Evolutionary conservation across 2,113 vertebrate species (phyloP), one percentile per base, ranked within the genome.

Genomic region (Petaurus breviceps): DNA sequence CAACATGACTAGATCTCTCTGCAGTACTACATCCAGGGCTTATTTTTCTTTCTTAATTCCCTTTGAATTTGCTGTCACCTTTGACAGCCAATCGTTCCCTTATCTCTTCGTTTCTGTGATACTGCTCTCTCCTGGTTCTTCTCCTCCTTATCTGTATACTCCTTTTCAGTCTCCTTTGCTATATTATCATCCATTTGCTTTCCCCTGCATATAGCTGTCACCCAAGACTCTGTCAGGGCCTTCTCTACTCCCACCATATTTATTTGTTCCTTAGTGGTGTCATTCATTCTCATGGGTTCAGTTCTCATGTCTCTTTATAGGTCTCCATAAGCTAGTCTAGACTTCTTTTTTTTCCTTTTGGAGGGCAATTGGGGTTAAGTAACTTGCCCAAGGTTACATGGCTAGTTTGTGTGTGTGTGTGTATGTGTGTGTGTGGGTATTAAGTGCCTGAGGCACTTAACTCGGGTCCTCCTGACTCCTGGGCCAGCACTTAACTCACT

Each of bases 141-240:
- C 16, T 84, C 37, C 16, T 84, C 14, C 68, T 16, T 22, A 8
- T 22, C 37, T 43, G n/a, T 43, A 22, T 43, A 43, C 19, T 22
- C 26, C 68, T 84, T 84, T 84, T 84, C 68, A 84, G 37, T 43
- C 37, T 84, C 0, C n/a, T 43, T 84, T 84, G 16, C n/a, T 43
- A 9, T 22, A 43, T 90, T 91, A 14, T 7, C 55, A 90, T 24
- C 0, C 28, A n/a, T 31, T 61, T 51, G 24, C 8, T n/a, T 84
- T 84, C 14, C 68, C n/a, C n/a, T 22, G 16, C 43, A 84, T 37
- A 84, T 22, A 5, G 6, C 55, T 11, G 5, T 89, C 28, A 84
- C 9, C 0, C 31, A 57, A 54, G 31, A 16, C 1, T 19, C 22
- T 50, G 5, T 23, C 16, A 8, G 3, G 0, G 10, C 14, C 8